Evolutionary conservation across 2,797 vertebrate species (phyloP).

Genomic region (Neosilurus hyrtlii): DNA sequence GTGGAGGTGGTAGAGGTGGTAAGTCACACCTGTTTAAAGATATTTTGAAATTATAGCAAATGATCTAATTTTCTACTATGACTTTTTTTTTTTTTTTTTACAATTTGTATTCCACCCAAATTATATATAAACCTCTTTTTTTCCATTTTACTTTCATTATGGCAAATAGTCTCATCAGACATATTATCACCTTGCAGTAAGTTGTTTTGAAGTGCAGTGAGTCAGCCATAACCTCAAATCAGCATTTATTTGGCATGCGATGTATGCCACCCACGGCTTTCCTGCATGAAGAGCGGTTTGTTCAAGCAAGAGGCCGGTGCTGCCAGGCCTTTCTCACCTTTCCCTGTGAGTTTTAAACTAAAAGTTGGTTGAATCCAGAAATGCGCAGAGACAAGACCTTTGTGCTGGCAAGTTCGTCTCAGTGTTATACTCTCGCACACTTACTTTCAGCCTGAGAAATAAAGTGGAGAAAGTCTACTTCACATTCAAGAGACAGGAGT

Average conservation of each 20-base stretch:
- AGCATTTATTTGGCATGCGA: slow-evolving; percentile 18
- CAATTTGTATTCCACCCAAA: slow-evolving; percentile 17
- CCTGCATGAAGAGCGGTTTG: background rate
- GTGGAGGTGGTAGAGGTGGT: slow-evolving; percentile 44
- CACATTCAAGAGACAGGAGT: slow-evolving; percentile 66
- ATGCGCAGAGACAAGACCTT: slow-evolving; percentile 52
- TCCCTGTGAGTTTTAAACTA: slow-evolving; percentile 3
- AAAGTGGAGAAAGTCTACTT: slow-evolving; percentile 38
- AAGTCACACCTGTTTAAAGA: slow-evolving; percentile 11
- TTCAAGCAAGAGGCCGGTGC: slow-evolving; percentile 11
- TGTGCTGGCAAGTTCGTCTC: slow-evolving; percentile 58
- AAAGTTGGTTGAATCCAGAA: slow-evolving; percentile 15
- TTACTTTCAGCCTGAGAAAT: slow-evolving; percentile 19
- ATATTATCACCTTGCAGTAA: slow-evolving; percentile 14
- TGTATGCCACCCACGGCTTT: background rate
- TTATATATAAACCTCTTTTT: background rate
- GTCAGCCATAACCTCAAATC: slow-evolving; percentile 6
- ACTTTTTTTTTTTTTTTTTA: background rate
- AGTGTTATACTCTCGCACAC: slow-evolving; percentile 42
- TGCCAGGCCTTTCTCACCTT: slow-evolving; percentile 20
- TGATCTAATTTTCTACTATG: slow-evolving; percentile 14
- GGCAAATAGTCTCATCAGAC: slow-evolving; percentile 3
- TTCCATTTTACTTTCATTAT: background rate
- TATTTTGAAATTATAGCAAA: background rate
- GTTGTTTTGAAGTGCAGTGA: slow-evolving; percentile 22